phyloP scores from a whole-genome alignment of 2,113 vertebrate genomes.

The Gasterosteus aculeatus region DNA sequence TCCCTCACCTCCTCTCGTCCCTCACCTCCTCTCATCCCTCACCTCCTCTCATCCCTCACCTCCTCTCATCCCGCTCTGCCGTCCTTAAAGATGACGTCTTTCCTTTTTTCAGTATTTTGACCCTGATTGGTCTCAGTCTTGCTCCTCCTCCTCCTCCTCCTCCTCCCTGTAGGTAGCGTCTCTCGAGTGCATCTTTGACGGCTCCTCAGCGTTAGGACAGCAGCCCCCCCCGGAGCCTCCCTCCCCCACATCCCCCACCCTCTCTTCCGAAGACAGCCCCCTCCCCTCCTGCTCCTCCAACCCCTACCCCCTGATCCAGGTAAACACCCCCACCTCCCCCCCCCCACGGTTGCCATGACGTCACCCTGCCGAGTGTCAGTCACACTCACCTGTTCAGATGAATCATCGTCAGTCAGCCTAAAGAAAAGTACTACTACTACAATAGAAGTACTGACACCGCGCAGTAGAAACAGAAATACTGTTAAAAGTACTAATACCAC shows the following conservation, averaged over 20 bases:
- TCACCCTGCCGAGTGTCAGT: too few species aligned
- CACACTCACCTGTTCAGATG: too few species aligned
- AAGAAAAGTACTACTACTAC: too few species aligned
- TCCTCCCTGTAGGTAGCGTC: constrained; percentile 76
- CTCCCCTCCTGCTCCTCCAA: constrained; percentile 74
- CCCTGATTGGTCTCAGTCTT: constrained; percentile 29
- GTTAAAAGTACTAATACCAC: background rate
- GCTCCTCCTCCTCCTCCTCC: constrained; percentile 16
- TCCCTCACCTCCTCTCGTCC: background rate
- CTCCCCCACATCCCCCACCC: constrained; percentile 71
- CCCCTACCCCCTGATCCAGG: constrained; percentile 70
- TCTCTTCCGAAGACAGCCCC: constrained; percentile 72
- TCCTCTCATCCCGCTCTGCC: constrained; percentile 7
- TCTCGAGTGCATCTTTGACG: constrained; percentile 83
- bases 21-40: background rate
- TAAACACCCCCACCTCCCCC: constrained; percentile 37
- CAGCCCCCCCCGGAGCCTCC: constrained; percentile 70
- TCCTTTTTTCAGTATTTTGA: constrained; percentile 32
- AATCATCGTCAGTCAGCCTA: too few species aligned
- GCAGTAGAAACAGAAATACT: too few species aligned
- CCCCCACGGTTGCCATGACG: too few species aligned
- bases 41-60: background rate
- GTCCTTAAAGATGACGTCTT: background rate
- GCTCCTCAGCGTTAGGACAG: constrained; percentile 71
- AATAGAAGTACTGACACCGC: too few species aligned